Percentiles rank a stretch among this genome's conserved stretches.
Conservation (phyloP, 1,140 invertebrate genomes). For the Penaeus vannamei region DNA sequence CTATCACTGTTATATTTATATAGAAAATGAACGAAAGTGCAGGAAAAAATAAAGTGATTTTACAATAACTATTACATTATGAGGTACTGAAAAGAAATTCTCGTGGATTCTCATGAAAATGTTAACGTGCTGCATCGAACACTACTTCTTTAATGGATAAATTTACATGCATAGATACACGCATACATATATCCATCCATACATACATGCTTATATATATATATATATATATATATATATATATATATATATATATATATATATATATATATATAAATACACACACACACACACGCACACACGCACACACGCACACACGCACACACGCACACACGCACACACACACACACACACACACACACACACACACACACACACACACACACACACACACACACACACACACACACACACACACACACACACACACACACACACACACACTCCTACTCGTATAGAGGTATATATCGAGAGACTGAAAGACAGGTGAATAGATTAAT, state of each 20-base stretch:
- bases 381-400: too few relatives aligned
- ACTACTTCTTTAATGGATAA: neutral
- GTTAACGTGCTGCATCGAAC: neutral
- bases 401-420: too few relatives aligned
- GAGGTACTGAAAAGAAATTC: neutral
- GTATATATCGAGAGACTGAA: too few relatives aligned
- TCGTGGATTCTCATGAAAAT: neutral
- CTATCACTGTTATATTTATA: neutral
- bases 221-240: conserved; percentile 13
- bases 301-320: too few relatives aligned
- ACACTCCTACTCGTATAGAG: too few relatives aligned
- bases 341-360: too few relatives aligned
- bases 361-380: too few relatives aligned
- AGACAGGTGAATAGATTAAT: too few relatives aligned
- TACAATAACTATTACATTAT: conserved; percentile 1
- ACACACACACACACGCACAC: too few relatives aligned
- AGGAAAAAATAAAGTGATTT: neutral
- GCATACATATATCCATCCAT: neutral
- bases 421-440: too few relatives aligned
- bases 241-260: neutral
- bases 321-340: too few relatives aligned
- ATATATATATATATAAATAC: neutral
- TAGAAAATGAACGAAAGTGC: conserved; percentile 20
- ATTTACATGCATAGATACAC: neutral
- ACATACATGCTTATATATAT: conserved; percentile 14